These are phyloP conservation scores for Protobothrops flavoviridis DNA, from an alignment of 2,113 vertebrate genomes.

Conservation along the genomic window DNA sequence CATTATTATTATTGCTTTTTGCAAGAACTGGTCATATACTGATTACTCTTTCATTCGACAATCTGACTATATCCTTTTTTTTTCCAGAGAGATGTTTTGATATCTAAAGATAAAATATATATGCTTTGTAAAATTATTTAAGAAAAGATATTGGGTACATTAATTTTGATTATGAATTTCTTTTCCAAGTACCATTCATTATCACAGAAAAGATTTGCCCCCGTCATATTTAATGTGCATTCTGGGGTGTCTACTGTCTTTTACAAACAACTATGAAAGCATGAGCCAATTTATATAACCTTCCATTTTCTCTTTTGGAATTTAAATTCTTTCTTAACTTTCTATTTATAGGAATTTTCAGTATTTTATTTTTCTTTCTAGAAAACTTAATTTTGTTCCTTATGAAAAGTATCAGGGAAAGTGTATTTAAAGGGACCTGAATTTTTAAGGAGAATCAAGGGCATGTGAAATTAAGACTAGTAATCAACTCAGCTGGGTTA, in stretches of 20 bases:
- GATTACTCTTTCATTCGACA: conserved; percentile 36
- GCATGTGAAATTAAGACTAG: rapidly evolving
- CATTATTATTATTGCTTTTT: background rate
- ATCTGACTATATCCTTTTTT: conserved; percentile 16
- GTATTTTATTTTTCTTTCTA: background rate
- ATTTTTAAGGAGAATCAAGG: background rate
- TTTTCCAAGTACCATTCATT: background rate
- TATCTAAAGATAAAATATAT: background rate
- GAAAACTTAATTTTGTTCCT: background rate
- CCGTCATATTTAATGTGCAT: background rate
- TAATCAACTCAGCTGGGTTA: rapidly evolving
- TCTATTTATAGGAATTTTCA: background rate
- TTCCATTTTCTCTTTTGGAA: background rate
- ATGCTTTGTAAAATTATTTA: background rate
- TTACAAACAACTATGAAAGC: background rate
- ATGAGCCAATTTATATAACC: rapidly evolving
- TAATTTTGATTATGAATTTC: conserved; percentile 18
- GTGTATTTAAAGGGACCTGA: background rate
- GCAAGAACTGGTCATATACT: background rate
- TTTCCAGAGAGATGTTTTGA: background rate
- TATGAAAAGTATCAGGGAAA: background rate
- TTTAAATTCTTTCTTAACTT: background rate
- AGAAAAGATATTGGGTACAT: background rate
- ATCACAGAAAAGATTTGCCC: background rate
- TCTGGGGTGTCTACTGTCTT: conserved; percentile 11